phyloP scores from a whole-genome alignment of 2,888 invertebrate genomes.

The Acanthosoma haemorrhoidale region DNA sequence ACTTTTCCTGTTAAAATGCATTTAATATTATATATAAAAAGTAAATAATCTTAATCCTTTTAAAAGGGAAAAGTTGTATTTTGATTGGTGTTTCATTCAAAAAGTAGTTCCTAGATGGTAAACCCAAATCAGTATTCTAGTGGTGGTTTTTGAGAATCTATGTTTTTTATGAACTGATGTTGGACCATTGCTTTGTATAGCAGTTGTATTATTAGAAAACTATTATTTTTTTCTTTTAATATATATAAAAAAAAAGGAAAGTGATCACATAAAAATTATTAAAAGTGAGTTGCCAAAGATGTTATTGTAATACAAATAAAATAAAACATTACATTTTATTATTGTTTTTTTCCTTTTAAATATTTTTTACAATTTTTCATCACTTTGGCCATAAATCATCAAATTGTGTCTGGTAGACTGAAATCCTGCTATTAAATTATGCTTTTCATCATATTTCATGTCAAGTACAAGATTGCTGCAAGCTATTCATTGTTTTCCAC shows the following conservation, averaged over 20 bases:
- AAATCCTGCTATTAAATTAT: too few species aligned
- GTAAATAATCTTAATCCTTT: background rate
- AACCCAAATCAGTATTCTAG: background rate
- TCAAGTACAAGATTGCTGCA: too few species aligned
- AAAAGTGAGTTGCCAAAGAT: slow-evolving; percentile 9
- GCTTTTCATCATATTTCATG: too few species aligned
- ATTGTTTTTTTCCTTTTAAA: background rate
- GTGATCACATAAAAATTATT: background rate
- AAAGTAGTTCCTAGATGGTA: background rate
- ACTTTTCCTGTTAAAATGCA: background rate
- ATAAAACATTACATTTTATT: background rate
- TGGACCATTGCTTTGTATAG: background rate
- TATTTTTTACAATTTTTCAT: too few species aligned
- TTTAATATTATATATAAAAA: background rate
- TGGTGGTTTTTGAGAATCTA: background rate
- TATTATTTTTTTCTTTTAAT: too few species aligned
- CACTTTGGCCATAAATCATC: too few species aligned
- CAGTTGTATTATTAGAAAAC: background rate
- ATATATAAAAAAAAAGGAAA: background rate
- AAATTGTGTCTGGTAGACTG: too few species aligned
- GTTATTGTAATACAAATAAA: background rate
- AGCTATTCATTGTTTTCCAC: too few species aligned
- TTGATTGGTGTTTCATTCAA: background rate
- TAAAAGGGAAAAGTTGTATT: background rate
- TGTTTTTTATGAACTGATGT: background rate